phyloP scores from a whole-genome alignment of 2,888 invertebrate species.

The Cantharis flavilabris region DNA sequence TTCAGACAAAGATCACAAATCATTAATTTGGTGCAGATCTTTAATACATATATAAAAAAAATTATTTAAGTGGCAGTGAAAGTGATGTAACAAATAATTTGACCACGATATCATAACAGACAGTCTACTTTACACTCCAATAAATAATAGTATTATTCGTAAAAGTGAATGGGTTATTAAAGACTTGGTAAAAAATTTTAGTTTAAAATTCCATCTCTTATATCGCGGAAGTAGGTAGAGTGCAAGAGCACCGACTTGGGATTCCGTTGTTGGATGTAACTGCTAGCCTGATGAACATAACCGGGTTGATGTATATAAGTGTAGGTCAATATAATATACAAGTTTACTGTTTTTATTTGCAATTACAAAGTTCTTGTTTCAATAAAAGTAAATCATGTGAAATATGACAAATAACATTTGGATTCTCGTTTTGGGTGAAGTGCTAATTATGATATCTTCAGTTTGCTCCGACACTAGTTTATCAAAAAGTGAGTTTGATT shows the following conservation, averaged over 20 bases:
- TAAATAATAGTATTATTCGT: background rate
- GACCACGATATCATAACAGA: background rate
- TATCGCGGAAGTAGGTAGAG: slow-evolving; percentile 17
- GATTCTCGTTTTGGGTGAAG: background rate
- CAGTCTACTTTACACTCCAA: background rate
- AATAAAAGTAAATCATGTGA: background rate
- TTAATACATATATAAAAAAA: background rate
- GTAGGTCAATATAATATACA: slow-evolving; percentile 18
- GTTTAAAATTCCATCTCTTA: slow-evolving; percentile 2
- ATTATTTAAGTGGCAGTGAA: slow-evolving; percentile 10
- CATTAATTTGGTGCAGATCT: background rate
- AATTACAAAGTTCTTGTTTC: background rate
- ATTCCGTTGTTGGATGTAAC: slow-evolving; percentile 3
- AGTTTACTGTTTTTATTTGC: background rate
- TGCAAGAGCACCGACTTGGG: slow-evolving; percentile 3
- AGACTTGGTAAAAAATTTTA: background rate
- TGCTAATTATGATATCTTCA: background rate
- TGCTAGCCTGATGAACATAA: slow-evolving; percentile 18
- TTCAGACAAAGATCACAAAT: background rate
- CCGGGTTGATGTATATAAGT: slow-evolving; percentile 19
- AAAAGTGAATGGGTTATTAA: slow-evolving; percentile 5
- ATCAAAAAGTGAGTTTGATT: background rate
- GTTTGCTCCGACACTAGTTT: background rate
- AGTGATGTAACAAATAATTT: slow-evolving; percentile 14
- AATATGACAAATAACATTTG: background rate